Evolutionary conservation across 2,113 vertebrate species (phyloP).

Genomic region (Hoplias malabaricus): DNA sequence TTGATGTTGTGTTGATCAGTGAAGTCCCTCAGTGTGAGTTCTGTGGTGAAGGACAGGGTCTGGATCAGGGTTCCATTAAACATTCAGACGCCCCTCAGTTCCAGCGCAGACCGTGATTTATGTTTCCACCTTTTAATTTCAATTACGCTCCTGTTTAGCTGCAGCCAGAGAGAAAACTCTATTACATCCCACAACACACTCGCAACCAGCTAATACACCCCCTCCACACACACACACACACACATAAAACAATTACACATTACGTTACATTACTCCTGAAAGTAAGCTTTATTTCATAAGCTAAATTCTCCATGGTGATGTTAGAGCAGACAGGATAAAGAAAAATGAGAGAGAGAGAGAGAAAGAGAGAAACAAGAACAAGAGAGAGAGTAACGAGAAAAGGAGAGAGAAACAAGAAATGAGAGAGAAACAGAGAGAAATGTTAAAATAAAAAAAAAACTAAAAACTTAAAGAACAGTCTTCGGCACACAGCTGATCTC

Average conservation of each 20-base stretch:
- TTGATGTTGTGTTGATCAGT: too few species aligned
- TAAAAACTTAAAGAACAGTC: too few species aligned
- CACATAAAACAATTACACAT: constrained; percentile 5
- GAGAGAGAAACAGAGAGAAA: too few species aligned
- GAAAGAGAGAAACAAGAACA: too few species aligned
- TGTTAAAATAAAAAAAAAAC: too few species aligned
- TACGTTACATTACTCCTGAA: constrained; percentile 23
- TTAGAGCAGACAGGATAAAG: neutral
- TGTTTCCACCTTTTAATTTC: constrained; percentile 75
- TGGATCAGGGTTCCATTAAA: constrained; percentile 71
- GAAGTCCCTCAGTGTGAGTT: too few species aligned
- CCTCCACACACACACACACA: neutral
- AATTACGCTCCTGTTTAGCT: constrained; percentile 63
- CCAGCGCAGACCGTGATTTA: constrained; percentile 68
- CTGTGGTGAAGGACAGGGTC: constrained; percentile 54
- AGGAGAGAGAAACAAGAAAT: too few species aligned
- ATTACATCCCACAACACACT: constrained; percentile 59
- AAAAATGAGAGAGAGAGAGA: constrained; percentile 6
- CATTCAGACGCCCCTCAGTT: constrained; percentile 70
- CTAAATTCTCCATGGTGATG: constrained; percentile 18
- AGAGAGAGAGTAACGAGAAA: too few species aligned
- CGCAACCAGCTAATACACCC: neutral
- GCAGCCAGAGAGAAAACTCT: constrained; percentile 61
- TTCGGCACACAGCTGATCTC: too few species aligned
- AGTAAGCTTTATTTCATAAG: constrained; percentile 30